Evolutionary conservation across 2,113 vertebrate genomes (phyloP).

Genomic region (Pao palembangensis): DNA sequence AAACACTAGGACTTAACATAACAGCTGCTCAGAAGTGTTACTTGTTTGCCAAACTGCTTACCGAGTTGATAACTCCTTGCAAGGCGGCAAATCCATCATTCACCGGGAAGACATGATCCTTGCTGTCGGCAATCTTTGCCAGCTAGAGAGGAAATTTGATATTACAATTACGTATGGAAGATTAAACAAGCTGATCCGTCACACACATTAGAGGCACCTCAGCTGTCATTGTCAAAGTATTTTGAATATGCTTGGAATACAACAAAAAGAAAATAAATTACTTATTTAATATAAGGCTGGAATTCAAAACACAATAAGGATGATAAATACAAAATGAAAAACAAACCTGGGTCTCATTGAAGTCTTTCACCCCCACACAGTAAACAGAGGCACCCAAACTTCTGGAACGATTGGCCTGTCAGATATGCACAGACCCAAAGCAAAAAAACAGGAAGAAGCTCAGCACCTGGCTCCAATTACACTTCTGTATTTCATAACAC

Average conservation of each 20-base stretch:
- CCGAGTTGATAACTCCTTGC: constrained; percentile 93
- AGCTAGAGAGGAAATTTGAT: constrained; percentile 72
- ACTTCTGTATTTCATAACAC: constrained; percentile 32
- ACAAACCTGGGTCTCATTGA: constrained; percentile 97
- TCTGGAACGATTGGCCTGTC: constrained; percentile 91
- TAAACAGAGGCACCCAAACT: constrained; percentile 94
- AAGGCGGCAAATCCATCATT: constrained; percentile 95
- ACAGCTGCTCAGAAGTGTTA: not conserved
- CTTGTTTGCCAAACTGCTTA: constrained; percentile 69
- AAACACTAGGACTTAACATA: too few relatives aligned
- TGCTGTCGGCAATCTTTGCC: constrained; percentile 97
- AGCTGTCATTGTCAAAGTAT: not conserved
- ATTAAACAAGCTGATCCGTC: not conserved
- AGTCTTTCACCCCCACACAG: constrained; percentile 97
- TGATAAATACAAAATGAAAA: constrained; percentile 10
- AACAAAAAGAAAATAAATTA: too few relatives aligned
- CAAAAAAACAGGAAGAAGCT: constrained; percentile 49
- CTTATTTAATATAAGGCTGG: too few relatives aligned
- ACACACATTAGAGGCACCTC: not conserved
- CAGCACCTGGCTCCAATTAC: constrained; percentile 55
- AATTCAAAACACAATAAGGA: not conserved
- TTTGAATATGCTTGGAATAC: too few relatives aligned
- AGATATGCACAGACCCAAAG: constrained; percentile 44
- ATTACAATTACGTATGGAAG: constrained; percentile 6
- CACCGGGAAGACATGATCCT: constrained; percentile 97